phyloP scores from a whole-genome alignment of 1,140 invertebrate species.

The Leptestheria dahalacensis region DNA sequence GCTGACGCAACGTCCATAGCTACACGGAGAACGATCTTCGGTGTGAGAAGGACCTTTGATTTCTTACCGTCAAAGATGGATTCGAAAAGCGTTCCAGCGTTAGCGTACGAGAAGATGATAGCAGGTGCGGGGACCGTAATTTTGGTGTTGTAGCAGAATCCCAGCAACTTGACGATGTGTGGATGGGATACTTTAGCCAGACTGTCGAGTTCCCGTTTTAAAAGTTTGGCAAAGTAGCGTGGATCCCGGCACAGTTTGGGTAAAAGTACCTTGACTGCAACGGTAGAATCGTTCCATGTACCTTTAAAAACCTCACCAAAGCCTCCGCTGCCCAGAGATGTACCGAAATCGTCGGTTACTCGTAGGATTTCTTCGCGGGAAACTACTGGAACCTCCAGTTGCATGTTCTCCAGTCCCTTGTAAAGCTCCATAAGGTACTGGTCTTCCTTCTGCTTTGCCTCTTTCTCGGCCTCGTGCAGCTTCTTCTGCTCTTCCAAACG shows the following conservation, averaged over 20 bases:
- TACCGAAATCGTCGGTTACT: background rate
- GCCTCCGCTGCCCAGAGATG: background rate
- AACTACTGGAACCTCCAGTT: background rate
- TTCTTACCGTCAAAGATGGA: background rate
- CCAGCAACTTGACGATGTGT: background rate
- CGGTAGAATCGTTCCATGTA: background rate
- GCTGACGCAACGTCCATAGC: background rate
- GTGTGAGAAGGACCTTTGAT: background rate
- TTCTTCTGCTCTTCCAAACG: too few species aligned
- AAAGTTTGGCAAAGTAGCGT: background rate
- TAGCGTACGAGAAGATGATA: background rate
- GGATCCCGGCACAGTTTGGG: background rate
- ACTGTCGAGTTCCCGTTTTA: background rate
- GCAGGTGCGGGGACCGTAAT: background rate
- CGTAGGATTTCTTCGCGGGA: background rate
- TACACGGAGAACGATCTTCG: background rate
- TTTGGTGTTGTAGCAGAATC: background rate
- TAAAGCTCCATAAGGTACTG: too few species aligned
- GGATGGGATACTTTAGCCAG: background rate
- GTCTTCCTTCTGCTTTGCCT: too few species aligned
- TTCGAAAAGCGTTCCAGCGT: background rate
- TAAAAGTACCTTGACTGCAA: background rate
- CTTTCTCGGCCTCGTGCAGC: too few species aligned
- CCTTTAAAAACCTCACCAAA: background rate
- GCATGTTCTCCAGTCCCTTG: too few species aligned